Conservation (phyloP, 1,140 invertebrate species). For the Hypsibius dujardini region DNA sequence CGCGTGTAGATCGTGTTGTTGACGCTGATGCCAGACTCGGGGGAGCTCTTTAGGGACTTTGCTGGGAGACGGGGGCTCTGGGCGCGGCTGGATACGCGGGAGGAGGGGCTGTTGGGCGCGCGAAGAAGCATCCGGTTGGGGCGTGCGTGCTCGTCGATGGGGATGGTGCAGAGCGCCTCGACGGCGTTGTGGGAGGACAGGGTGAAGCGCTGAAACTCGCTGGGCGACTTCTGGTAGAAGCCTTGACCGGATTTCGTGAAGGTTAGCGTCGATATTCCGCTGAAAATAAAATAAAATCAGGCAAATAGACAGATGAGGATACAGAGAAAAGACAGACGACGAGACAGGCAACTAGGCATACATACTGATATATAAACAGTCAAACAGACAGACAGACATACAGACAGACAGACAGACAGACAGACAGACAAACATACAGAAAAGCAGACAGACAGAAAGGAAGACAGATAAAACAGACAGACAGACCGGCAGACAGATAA, state of each 20-base stretch:
- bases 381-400: no score
- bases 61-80: slow-evolving; percentile 34
- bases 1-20: background rate
- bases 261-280: slow-evolving; percentile 76
- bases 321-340: no score
- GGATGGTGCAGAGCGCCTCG: slow-evolving; percentile 41
- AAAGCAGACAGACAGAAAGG: no score
- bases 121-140: slow-evolving; percentile 56
- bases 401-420: no score
- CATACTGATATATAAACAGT: no score
- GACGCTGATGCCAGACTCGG: slow-evolving; percentile 11
- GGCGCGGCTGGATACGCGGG: slow-evolving; percentile 21
- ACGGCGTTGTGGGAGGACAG: slow-evolving; percentile 54
- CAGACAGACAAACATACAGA: no score
- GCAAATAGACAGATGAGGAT: no score
- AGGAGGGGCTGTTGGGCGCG: slow-evolving; percentile 27
- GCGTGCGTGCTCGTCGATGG: slow-evolving; percentile 28
- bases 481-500: no score
- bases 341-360: no score
- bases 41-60: slow-evolving; percentile 48
- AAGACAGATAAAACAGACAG: no score
- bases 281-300: slow-evolving; percentile 32
- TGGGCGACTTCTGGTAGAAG: slow-evolving; percentile 76
- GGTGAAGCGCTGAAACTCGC: slow-evolving; percentile 72
- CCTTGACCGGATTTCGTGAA: slow-evolving; percentile 79